Evolutionary conservation across 2,888 invertebrate genomes (phyloP), one percentile per base, ranked within the genome.

Genomic region (Agapostemon virescens): DNA sequence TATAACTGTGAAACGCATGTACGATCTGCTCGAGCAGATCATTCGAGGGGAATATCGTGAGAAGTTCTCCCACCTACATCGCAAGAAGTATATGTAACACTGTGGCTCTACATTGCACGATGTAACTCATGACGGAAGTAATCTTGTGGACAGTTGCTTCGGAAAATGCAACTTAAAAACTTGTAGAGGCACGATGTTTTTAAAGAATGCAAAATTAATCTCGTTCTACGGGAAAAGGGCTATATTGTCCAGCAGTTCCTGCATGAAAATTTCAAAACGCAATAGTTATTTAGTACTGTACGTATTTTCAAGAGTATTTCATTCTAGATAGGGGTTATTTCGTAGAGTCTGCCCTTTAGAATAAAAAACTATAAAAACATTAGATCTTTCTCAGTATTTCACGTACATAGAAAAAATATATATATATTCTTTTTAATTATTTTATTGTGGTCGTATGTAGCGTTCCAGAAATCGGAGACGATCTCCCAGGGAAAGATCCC

Each of bases 391-490:
- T n/a, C 30, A 20, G 13, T 23, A 40, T 2, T 15, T 55, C 15
- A 26, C 5, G 13, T 55, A 26, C 5, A 55, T 55, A 30, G 26
- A 55, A 55, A 17, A 17, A n/a, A n/a, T n/a, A n/a, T n/a, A n/a
- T n/a, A n/a, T n/a, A n/a, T 7, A 15, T 55, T 55, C 26, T 42
- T 13, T 3, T 55, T 3, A 20, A 5, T 71, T 33, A 15, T 49
- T 17, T 42, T 20, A 26, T 1, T 17, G 40, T 38, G 40, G 38
- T 61, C 11, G 11, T 70, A n/a, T 67, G 13, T 58, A 88, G 87
- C 40, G 73, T 97, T 83, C 97, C 97, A 78, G 97, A 97, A 94
- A 96, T 97, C 80, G 97, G 97, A 2, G 97, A 97, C 91, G 98
- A 98, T 93, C 94, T 95, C 23, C 94, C 95, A 15, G 96, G 96